These are phyloP conservation scores for Chaetodon trifasciatus DNA, from an alignment of 2,797 vertebrate species.

Conservation along the genomic window DNA sequence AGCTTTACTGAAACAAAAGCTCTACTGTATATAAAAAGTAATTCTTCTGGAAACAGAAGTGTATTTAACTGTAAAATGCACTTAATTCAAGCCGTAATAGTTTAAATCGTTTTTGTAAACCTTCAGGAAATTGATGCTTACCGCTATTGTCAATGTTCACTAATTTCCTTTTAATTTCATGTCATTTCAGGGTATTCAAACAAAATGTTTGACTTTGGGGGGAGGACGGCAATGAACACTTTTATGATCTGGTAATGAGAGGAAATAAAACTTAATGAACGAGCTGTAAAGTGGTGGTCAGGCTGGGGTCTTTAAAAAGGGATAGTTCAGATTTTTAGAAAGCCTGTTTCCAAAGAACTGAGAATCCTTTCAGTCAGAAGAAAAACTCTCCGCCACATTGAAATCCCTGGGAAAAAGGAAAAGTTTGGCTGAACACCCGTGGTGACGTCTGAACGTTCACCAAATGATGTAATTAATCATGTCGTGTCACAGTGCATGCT, in stretches of 20 bases:
- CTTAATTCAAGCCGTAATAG: not conserved
- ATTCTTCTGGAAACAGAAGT: not conserved
- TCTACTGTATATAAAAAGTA: not conserved
- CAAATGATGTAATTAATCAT: not conserved
- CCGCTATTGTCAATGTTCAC: slow-evolving; percentile 32
- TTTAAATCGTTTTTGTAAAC: slow-evolving; percentile 1
- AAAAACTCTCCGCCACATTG: not conserved
- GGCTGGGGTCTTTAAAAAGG: slow-evolving; percentile 21
- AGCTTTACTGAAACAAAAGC: not conserved
- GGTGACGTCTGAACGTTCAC: not conserved
- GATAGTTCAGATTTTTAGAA: slow-evolving; percentile 25
- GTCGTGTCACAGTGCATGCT: slow-evolving; percentile 13
- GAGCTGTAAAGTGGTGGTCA: slow-evolving; percentile 34
- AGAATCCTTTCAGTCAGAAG: not conserved
- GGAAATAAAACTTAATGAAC: slow-evolving; percentile 67
- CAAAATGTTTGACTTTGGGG: slow-evolving; percentile 38
- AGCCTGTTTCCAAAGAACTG: slow-evolving; percentile 10
- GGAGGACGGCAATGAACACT: slow-evolving; percentile 44
- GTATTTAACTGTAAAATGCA: not conserved
- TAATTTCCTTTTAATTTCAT: slow-evolving; percentile 35
- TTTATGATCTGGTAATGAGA: slow-evolving; percentile 63
- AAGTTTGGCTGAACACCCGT: not conserved
- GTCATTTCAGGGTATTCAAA: slow-evolving; percentile 41
- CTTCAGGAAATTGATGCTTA: slow-evolving; percentile 42
- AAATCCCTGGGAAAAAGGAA: not conserved